Conservation (phyloP, 1,140 invertebrate genomes). For the Lerema accius region DNA sequence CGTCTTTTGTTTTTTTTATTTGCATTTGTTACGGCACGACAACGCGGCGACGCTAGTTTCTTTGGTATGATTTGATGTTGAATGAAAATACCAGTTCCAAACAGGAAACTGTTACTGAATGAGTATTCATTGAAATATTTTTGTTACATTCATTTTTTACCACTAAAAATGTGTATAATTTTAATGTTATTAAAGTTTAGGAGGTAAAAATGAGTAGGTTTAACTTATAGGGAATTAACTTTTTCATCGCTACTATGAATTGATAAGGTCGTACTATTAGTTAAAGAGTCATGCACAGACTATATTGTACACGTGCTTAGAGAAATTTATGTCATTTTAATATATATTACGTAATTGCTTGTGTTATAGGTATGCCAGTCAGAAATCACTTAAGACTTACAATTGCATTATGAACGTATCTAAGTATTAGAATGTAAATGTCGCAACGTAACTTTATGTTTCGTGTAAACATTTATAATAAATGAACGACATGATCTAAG, state of each 20-base stretch:
- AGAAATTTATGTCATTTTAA: no score
- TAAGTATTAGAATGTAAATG: background rate
- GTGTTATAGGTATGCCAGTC: background rate
- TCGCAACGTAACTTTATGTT: conserved; percentile 6
- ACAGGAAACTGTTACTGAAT: background rate
- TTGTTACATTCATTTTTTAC: no score
- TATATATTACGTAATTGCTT: no score
- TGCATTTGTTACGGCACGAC: background rate
- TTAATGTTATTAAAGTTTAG: no score
- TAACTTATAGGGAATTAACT: no score
- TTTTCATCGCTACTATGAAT: no score
- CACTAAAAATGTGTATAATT: no score
- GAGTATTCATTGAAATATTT: no score
- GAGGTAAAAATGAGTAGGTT: no score
- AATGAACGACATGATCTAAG: conserved; percentile 23
- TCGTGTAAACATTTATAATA: conserved; percentile 27
- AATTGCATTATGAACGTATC: background rate
- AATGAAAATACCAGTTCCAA: conserved; percentile 4
- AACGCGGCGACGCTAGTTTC: background rate
- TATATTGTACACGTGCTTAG: no score
- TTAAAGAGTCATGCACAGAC: no score
- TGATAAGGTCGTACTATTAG: no score
- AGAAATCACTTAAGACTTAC: background rate
- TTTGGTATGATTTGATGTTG: conserved; percentile 2
- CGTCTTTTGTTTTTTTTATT: conserved; percentile 11